Conservation (phyloP, 2,888 invertebrate species). For the Drosophila cognata region DNA sequence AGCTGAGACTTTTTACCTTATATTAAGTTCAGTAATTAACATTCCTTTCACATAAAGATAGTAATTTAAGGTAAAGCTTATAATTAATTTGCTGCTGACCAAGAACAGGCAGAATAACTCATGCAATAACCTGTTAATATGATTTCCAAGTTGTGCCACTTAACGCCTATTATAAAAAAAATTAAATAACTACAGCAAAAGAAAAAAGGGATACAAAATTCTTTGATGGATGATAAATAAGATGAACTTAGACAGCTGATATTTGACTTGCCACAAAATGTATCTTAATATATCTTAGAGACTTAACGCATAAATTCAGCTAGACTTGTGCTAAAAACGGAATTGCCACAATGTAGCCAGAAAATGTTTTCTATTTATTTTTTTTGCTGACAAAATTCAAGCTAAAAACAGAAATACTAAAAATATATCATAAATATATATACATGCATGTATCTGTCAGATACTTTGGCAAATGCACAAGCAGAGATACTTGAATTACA, state of each 20-base stretch:
- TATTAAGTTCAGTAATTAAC: background rate
- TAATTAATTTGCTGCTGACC: background rate
- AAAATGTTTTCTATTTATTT: background rate
- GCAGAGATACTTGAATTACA: constrained; percentile 12
- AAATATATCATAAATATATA: background rate
- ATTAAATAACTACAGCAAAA: background rate
- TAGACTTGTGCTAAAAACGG: constrained; percentile 19
- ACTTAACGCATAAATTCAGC: background rate
- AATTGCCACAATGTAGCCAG: constrained; percentile 19
- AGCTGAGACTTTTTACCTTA: background rate
- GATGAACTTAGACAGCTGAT: background rate
- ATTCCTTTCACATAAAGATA: background rate
- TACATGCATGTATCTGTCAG: constrained; percentile 25
- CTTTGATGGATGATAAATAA: background rate
- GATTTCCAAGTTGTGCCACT: constrained; percentile 4
- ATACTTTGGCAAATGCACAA: constrained; percentile 42
- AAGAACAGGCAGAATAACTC: constrained; percentile 1
- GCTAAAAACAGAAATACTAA: constrained; percentile 52
- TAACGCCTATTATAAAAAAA: background rate
- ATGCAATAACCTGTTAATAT: background rate
- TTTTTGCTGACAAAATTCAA: constrained; percentile 30
- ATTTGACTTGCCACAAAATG: too few species aligned
- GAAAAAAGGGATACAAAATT: background rate
- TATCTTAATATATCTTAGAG: background rate
- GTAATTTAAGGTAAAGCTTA: background rate